Conservation (phyloP, 2,888 invertebrate genomes). For the Apamea epomidion region DNA sequence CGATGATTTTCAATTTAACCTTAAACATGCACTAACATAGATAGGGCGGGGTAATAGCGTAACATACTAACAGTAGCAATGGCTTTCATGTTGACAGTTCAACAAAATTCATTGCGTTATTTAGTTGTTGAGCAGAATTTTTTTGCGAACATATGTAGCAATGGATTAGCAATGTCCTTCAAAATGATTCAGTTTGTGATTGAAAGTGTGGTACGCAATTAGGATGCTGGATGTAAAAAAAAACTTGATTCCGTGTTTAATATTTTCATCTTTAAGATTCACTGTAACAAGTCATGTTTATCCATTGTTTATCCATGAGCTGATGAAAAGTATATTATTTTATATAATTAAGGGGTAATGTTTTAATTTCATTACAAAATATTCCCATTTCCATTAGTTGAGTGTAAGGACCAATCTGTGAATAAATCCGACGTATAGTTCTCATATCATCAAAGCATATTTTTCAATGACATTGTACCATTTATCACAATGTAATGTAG, state of each 20-base stretch:
- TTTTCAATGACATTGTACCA: conserved; percentile 69
- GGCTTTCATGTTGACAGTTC: neutral
- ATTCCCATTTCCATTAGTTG: conserved; percentile 73
- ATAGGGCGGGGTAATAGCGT: neutral
- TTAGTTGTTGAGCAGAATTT: neutral
- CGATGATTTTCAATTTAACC: neutral
- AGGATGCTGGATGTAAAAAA: neutral
- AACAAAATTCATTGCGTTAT: neutral
- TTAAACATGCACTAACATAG: neutral
- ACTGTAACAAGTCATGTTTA: neutral
- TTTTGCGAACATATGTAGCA: neutral
- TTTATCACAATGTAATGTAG: conserved; percentile 66
- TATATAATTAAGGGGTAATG: conserved; percentile 50
- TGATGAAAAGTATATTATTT: conserved; percentile 11
- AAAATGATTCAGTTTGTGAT: neutral
- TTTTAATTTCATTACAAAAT: conserved; percentile 53
- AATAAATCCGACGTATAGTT: conserved; percentile 76
- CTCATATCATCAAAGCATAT: conserved; percentile 82
- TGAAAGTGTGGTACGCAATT: neutral
- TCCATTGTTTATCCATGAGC: neutral
- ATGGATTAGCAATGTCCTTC: neutral
- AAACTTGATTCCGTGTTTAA: neutral
- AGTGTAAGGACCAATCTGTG: conserved; percentile 85
- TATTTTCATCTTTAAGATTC: neutral
- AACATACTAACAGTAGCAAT: neutral